Evolutionary conservation across 2,113 vertebrate genomes (phyloP).

Genomic region (Corvus cornix): DNA sequence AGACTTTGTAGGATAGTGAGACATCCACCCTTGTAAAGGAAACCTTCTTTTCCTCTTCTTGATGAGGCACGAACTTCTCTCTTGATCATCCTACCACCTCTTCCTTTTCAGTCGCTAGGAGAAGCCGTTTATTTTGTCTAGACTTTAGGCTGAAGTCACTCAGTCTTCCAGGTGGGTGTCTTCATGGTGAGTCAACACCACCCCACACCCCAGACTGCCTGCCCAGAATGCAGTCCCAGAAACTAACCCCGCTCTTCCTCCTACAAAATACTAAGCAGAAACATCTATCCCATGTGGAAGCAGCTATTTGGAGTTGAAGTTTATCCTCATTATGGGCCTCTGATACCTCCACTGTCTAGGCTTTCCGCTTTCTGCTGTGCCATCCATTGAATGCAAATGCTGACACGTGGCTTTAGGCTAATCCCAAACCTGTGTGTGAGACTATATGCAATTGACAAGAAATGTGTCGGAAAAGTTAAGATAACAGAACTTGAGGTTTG

Average conservation of each 20-base stretch:
- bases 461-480: background rate
- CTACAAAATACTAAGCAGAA: background rate
- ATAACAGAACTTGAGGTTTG: background rate
- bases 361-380: background rate
- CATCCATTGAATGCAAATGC: background rate
- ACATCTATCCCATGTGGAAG: background rate
- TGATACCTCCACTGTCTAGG: background rate
- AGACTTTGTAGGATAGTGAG: background rate
- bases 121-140: slow-evolving; percentile 35
- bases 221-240: slow-evolving; percentile 3
- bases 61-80: background rate
- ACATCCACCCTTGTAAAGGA: background rate
- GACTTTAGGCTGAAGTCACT: background rate
- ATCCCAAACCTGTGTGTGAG: background rate
- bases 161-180: slow-evolving; percentile 31
- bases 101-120: background rate
- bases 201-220: slow-evolving; percentile 19
- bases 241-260: background rate
- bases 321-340: background rate
- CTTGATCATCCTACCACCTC: background rate
- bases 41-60: background rate
- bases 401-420: background rate
- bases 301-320: background rate
- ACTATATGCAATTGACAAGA: background rate
- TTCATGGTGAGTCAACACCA: slow-evolving; percentile 24